Conservation (phyloP, 2,113 vertebrate species). For the Pantherophis guttatus region DNA sequence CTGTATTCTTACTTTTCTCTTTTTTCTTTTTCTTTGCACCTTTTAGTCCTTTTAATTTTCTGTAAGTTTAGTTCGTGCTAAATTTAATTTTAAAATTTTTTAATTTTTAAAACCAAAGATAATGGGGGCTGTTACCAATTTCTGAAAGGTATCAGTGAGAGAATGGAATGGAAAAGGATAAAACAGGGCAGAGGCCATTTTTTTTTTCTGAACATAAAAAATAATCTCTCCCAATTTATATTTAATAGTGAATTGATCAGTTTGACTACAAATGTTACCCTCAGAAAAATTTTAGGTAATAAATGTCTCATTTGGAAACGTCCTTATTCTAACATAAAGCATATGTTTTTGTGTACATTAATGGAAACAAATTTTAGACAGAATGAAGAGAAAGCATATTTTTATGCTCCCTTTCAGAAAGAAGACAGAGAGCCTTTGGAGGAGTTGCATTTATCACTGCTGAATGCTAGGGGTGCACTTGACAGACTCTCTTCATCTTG, state of each 20-base stretch:
- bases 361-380: not conserved
- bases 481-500: not conserved
- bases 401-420: not conserved
- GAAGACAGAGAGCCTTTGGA: not conserved
- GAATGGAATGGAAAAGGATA: not conserved
- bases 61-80: not conserved
- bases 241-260: not conserved
- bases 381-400: not conserved
- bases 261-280: not conserved
- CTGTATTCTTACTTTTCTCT: not conserved
- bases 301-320: not conserved
- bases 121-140: not conserved
- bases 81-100: not conserved
- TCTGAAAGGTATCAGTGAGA: not conserved
- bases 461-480: not conserved
- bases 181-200: not conserved
- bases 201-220: not conserved
- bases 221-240: not conserved
- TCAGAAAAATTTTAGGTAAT: not conserved
- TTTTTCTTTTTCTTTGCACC: not conserved
- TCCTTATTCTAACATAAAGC: not conserved
- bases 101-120: not conserved
- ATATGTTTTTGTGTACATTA: not conserved
- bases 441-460: not conserved
- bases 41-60: not conserved